phyloP scores from a whole-genome alignment of 2,888 invertebrate species.

The Sphaeridia pumilis region DNA sequence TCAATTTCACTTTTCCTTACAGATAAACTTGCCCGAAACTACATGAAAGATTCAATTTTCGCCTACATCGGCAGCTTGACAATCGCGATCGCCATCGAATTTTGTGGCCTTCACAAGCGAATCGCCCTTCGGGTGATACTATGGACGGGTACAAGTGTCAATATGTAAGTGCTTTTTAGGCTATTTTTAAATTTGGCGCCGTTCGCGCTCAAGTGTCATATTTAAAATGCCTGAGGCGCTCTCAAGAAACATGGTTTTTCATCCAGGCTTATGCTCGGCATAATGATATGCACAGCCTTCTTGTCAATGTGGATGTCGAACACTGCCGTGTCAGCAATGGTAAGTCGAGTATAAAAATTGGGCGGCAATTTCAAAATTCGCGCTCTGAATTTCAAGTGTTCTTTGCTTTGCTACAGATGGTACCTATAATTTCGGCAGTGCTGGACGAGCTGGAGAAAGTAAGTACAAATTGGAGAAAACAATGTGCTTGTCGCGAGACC shows the following conservation, averaged over 20 bases:
- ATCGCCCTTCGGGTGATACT: constrained; percentile 43
- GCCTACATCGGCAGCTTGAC: constrained; percentile 42
- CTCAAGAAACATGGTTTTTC: background rate
- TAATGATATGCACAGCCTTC: constrained; percentile 43
- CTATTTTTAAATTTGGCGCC: background rate
- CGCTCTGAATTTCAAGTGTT: background rate
- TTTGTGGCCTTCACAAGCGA: constrained; percentile 44
- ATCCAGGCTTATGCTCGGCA: constrained; percentile 39
- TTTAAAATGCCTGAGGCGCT: background rate
- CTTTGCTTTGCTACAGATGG: constrained; percentile 11
- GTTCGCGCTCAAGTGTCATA: background rate
- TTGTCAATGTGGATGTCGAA: constrained; percentile 46
- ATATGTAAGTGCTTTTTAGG: constrained; percentile 13
- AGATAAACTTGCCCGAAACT: constrained; percentile 28
- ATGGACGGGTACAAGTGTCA: constrained; percentile 34
- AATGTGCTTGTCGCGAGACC: background rate
- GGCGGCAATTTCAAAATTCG: no score
- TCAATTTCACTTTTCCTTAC: background rate
- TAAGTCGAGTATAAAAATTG: background rate
- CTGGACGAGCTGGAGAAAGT: constrained; percentile 14
- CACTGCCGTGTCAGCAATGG: constrained; percentile 43
- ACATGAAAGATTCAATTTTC: constrained; percentile 37
- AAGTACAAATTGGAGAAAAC: background rate
- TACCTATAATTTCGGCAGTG: constrained; percentile 15
- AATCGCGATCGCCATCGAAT: constrained; percentile 45